Base-by-base conservation (phyloP, 2,888 invertebrate species). In the Archaeoteleia sp. region DNA sequence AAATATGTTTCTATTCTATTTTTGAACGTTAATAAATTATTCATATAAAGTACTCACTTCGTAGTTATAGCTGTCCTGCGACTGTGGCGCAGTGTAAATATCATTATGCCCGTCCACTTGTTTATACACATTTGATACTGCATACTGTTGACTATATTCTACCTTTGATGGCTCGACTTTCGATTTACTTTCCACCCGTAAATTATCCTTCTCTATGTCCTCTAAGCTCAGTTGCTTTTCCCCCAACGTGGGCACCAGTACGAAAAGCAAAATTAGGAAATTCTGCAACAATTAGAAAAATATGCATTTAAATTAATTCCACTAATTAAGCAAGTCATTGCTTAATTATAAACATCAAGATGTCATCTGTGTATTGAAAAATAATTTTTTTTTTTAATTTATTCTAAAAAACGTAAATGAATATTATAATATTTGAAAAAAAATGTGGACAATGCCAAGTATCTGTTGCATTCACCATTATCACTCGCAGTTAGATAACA, bases 171-270 rank as follows among this genome's bases (percentile, higher is more conserved):
- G 58, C 4, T 76, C 79, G 7, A 66, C 23, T 29, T 75, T 77
- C 76, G 54, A 82, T 72, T 86, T 86, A 69, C 87, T 87, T 82
- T 91, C 91, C 72, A 88, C 88, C 46, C 88, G 88, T 48, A 91
- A 82, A 76, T 91, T 92, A 75, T 93, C 93, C 25, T 89, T 88
- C 79, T 93, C 93, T 69, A 93, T 91, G 82, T 93, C 93, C 81
- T 93, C 91, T 40, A 93, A 86, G 72, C 91, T 89, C 57, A 92
- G 88, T 83, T 91, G 91, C 79, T 90, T 88, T 55, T 91, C 90
- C 40, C 86, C 88, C 15, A 77, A 67, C 1, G 80, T 82, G 35
- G 81, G 69, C 27, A 75, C 71, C 51, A 78, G 57, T 13, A 82
- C 39, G 17, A 82, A 25, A 9, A 82, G 46, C 14, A 81, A 46